Evolutionary conservation across 2,797 vertebrate genomes (phyloP), one percentile per base, ranked within the genome.

Genomic region (Coregonus sp.): DNA sequence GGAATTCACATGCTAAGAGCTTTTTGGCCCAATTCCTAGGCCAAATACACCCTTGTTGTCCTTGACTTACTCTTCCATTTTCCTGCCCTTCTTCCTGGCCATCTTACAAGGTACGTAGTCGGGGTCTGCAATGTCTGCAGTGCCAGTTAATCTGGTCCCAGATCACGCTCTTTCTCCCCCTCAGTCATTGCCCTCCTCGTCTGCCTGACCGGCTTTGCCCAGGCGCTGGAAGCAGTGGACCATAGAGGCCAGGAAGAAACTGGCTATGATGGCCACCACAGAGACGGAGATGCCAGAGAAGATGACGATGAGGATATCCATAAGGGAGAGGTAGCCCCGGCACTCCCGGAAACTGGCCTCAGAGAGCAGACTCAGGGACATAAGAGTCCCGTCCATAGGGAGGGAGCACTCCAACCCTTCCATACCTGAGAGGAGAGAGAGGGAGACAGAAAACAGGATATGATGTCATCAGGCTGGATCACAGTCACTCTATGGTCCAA

Each of bases 261-360:
- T 98, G 77, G 96, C 94, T 12, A 96, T 89, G 77, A 98, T 98
- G 82, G 97, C 97, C 0, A 92, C 96, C 1, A 97, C 94, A 51
- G 96, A 97, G 77, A 98, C 96, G 0, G 93, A 95, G 0, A 98
- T 96, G 2, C 97, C 97, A 0, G 97, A 97, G 91, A 98, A 98
- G 88, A 98, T 95, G 88, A 98, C 96, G 78, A 98, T 96, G 50
- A 98, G 92, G 85, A 96, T 96, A 92, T 98, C 97, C 0, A 94
- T 96, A 84, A 97, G 83, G 0, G 96, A 96, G 78, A 98, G 94
- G 79, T 81, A 89, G 72, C 96, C 95, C 25, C 87, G 95, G 91
- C 97, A 98, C 85, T 96, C 95, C 2, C 93, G 93, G 84, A 98
- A 98, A 89, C 97, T 98, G 87, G 96, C 94, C 83, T 96, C 95